A percentile compares a stretch with the other conserved stretches of the same genome.
Conservation (phyloP, 2,888 invertebrate genomes). For the Timandra comae region DNA sequence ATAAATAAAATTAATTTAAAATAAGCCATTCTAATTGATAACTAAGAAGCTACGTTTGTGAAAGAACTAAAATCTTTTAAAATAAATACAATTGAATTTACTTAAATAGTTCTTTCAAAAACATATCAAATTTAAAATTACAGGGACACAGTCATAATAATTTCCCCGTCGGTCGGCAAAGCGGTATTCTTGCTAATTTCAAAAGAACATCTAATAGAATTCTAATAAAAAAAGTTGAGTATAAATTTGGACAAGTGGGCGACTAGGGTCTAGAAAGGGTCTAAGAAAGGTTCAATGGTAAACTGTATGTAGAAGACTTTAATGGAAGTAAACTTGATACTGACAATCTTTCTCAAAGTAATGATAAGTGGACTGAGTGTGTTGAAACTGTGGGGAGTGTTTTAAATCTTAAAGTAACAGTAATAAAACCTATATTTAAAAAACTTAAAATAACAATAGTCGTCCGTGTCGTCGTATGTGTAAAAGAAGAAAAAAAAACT, state of each 20-base stretch:
- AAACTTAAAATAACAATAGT: slow-evolving; percentile 21
- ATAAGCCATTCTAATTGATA: slow-evolving; percentile 55
- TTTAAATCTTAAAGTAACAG: slow-evolving; percentile 8
- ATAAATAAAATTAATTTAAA: slow-evolving; percentile 16
- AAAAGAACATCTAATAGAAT: slow-evolving; percentile 37
- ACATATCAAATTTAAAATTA: slow-evolving; percentile 38
- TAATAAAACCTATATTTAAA: slow-evolving; percentile 24
- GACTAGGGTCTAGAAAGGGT: slow-evolving; percentile 3
- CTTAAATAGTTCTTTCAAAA: slow-evolving; percentile 28
- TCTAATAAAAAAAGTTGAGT: slow-evolving; percentile 26
- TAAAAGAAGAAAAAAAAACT: slow-evolving; percentile 41
- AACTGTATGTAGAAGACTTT: no score
- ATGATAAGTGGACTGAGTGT: no score
- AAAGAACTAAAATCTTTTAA: slow-evolving; percentile 28
- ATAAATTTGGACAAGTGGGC: slow-evolving; percentile 22
- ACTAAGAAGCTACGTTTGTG: slow-evolving; percentile 47
- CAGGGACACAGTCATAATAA: slow-evolving; percentile 43
- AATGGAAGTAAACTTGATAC: no score
- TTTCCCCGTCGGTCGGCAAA: slow-evolving; percentile 61
- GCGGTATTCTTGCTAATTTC: slow-evolving; percentile 46
- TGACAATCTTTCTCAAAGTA: no score
- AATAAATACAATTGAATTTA: slow-evolving; percentile 1
- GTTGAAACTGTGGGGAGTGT: slow-evolving; percentile 2
- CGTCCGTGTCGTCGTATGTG: slow-evolving; percentile 39
- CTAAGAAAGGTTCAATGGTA: no score